Base-by-base conservation (phyloP, 2,113 vertebrate species). In the Redunca redunca region DNA sequence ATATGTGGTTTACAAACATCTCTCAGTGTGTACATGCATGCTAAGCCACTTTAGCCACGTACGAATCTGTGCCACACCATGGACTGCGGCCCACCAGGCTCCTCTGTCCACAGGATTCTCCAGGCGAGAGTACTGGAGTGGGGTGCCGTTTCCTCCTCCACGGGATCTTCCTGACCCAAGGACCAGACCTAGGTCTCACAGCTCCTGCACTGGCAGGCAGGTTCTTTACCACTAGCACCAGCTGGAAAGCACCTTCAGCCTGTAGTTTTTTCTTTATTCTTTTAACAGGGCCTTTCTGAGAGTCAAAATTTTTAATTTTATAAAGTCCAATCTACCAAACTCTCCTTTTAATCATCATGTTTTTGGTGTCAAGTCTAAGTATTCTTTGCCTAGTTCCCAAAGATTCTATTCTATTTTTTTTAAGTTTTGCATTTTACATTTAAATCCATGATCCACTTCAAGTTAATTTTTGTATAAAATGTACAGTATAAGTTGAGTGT, bases 41-140 rank as follows among this genome's bases (percentile, higher is more conserved):
- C n/a, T 11, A 71, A 71, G n/a, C 19, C 67, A 40, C 67, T 10
- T 23, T 1, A 40, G 67, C 23, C 19, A 23, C 23, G 67, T 40
- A 23, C 2, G 0, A 21, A 23, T 71, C 19, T 71, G 10, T 1
- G 19, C 9, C 19, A 71, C 19, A 0, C 67, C 2, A 6, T 0
- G 19, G 67, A 40, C n/a, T 23, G 67, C 2, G 6, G 19, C 9
- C n/a, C 5, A 0, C 67, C n/a, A 23, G 67, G 67, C 19, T 71
- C 67, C 67, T 71, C 67, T 71, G 67, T 23, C 19, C n/a, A 6
- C 23, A n/a, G 67, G 10, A 40, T 23, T 40, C 67, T 71, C n/a
- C 10, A 36, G 67, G 67, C 67, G 11, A 40, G 67, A 40, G 36
- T 40, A 3, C n/a, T 71, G 67, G 67, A 40, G 67, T 40, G 67